A percentile compares a stretch with the other conserved stretches of the same genome.
phyloP scores from a whole-genome alignment of 1,140 invertebrate species.

The Zaprionus tsacasi region DNA sequence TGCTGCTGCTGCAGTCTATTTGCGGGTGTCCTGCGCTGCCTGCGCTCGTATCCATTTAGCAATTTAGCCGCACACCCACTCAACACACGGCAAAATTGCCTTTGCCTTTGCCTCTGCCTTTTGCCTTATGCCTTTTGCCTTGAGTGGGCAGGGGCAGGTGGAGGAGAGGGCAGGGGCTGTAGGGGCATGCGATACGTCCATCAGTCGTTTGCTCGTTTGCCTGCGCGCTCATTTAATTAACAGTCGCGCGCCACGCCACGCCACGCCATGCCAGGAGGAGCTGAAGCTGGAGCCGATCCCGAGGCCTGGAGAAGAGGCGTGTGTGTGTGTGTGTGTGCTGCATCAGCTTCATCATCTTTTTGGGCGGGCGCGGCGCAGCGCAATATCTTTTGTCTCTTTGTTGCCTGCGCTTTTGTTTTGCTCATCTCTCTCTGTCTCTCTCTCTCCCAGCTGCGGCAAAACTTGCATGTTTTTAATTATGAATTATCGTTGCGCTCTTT shows the following conservation, averaged over 20 bases:
- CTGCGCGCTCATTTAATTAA: conserved; percentile 82
- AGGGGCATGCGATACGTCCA: conserved; percentile 66
- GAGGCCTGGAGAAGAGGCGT: conserved; percentile 38
- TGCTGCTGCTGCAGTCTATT: not conserved
- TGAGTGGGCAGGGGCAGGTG: not conserved
- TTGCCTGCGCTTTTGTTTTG: conserved; percentile 33
- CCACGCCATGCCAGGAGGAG: conserved; percentile 1
- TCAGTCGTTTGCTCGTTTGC: conserved; percentile 82
- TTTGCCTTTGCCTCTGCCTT: conserved; percentile 4
- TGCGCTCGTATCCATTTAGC: conserved; percentile 72
- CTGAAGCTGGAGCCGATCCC: conserved; percentile 19
- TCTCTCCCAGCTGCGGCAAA: conserved; percentile 24
- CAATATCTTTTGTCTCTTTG: conserved; percentile 13
- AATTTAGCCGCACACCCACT: conserved; percentile 83
- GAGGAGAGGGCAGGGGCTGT: not conserved
- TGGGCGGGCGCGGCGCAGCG: not conserved
- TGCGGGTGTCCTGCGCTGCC: conserved; percentile 65
- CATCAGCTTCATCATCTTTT: not conserved
- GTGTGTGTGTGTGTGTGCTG: conserved; percentile 28
- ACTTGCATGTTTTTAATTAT: conserved; percentile 81
- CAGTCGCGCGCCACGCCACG: conserved; percentile 78
- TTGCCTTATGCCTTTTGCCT: not conserved
- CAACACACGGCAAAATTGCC: conserved; percentile 36
- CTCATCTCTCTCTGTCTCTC: not conserved
- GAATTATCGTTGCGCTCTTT: conserved; percentile 71